These are phyloP conservation scores for Mycetomoellerius zeteki DNA, from an alignment of 1,140 invertebrate genomes.

Conservation along the genomic window DNA sequence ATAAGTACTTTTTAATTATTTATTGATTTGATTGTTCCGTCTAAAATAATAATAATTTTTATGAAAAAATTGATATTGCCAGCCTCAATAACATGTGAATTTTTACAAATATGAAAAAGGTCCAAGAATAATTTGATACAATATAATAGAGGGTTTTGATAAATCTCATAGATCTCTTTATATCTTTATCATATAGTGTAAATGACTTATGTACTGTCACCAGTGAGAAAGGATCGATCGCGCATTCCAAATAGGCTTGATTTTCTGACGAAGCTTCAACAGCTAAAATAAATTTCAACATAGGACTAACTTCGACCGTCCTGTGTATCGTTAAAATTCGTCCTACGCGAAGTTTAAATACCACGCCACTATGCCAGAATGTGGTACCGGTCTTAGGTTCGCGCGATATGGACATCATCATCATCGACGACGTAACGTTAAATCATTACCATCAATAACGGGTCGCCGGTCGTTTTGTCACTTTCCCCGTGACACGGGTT, in stretches of 20 bases:
- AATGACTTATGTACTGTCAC: background rate
- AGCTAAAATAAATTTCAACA: background rate
- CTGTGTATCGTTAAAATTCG: background rate
- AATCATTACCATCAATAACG: slow-evolving; percentile 68
- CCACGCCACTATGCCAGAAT: slow-evolving; percentile 10
- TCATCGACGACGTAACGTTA: slow-evolving; percentile 74
- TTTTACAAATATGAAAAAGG: background rate
- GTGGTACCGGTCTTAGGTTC: slow-evolving; percentile 35
- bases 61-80: too few species aligned
- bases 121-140: background rate
- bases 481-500: slow-evolving; percentile 71
- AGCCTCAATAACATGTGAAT: too few species aligned
- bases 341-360: slow-evolving; percentile 44
- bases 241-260: background rate
- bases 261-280: background rate
- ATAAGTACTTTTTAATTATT: background rate
- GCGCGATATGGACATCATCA: slow-evolving; percentile 24
- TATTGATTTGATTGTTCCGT: background rate
- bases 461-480: slow-evolving; percentile 68
- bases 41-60: background rate
- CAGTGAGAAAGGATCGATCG: background rate
- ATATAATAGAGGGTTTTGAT: background rate
- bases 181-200: background rate
- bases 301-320: background rate
- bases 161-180: background rate